Evolutionary conservation across 1,140 invertebrate genomes (phyloP), one percentile per base, ranked within the genome.

Genomic region (Drosophila orena): DNA sequence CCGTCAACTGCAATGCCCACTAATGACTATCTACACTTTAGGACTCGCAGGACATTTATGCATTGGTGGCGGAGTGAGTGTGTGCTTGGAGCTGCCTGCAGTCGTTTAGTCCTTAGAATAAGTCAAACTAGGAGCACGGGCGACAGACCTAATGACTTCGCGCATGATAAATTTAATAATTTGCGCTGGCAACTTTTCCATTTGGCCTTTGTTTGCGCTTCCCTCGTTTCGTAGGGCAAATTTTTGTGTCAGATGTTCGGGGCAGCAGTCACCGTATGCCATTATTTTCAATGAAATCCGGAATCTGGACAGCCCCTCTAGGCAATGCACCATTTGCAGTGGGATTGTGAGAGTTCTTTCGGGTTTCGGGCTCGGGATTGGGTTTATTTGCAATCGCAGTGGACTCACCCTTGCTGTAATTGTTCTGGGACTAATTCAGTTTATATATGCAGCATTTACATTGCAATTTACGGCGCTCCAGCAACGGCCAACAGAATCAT

Each of bases 381-480:
- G 17, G 22, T 40, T 27, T 17, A 24, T 44, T 68, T 65, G 64
- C 37, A 34, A 15, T 43, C 64, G 64, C 64, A 68, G 59, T 43
- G 38, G 27, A 68, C 46, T 70, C 38, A 62, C 44, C 50, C 65
- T 50, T 55, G 46, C 75, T 81, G 59, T 74, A 83, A 88, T 83
- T 77, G 83, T 83, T 66, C 76, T 64, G 56, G 22, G 47, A 77
- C 77, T 85, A 85, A 85, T 85, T 85, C 81, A 69, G 81, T 77
- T 85, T 85, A 79, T 88, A 79, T 88, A 79, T 88, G 62, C 83
- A 69, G 83, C 83, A 88, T 83, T 88, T 88, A 88, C 83, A 88
- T 88, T 88, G 83, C 83, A 88, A 88, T 88, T 88, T 88, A 88
- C 65, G 66, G 62, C 55, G 35, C 14, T 37, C 42, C 43, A 37